phyloP scores from a whole-genome alignment of 2,113 vertebrate species.

The Phylloscopus whistleri region DNA sequence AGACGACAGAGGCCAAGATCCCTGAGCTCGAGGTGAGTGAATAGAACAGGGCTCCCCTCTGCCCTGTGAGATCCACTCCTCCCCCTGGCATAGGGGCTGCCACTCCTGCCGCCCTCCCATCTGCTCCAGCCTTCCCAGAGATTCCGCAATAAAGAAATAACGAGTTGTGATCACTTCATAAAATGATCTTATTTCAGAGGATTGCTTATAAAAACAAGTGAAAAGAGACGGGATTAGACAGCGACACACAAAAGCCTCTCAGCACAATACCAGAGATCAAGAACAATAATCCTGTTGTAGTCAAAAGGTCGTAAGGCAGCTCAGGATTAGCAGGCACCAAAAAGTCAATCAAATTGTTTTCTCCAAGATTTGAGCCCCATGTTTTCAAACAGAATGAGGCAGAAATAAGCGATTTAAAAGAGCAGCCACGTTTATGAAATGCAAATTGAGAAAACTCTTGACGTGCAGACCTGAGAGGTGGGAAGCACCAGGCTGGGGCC shows the following conservation, averaged over 20 bases:
- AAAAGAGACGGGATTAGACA: conserved; percentile 28
- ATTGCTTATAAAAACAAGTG: conserved; percentile 53
- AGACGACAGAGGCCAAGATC: conserved; percentile 68
- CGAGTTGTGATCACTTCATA: conserved; percentile 17
- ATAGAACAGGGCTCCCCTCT: neutral
- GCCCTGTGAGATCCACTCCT: neutral
- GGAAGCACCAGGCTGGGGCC: neutral
- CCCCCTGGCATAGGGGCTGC: neutral
- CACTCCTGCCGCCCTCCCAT: neutral
- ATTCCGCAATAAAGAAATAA: conserved; percentile 5
- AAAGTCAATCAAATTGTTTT: conserved; percentile 50
- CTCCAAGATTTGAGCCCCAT: neutral
- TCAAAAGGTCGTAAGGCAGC: conserved; percentile 48
- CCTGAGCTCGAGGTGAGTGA: conserved; percentile 76
- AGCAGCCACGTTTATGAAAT: neutral
- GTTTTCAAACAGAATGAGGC: neutral
- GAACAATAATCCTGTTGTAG: conserved; percentile 65
- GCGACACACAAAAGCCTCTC: conserved; percentile 30
- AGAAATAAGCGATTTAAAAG: conserved; percentile 24
- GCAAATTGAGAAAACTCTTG: neutral
- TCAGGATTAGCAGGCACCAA: conserved; percentile 45
- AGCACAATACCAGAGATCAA: conserved; percentile 15
- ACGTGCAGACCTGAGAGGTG: neutral
- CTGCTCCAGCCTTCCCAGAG: neutral
- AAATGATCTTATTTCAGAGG: conserved; percentile 41